Evolutionary conservation across 2,888 invertebrate species (phyloP).

Genomic region (Pristionchus entomophagus): DNA sequence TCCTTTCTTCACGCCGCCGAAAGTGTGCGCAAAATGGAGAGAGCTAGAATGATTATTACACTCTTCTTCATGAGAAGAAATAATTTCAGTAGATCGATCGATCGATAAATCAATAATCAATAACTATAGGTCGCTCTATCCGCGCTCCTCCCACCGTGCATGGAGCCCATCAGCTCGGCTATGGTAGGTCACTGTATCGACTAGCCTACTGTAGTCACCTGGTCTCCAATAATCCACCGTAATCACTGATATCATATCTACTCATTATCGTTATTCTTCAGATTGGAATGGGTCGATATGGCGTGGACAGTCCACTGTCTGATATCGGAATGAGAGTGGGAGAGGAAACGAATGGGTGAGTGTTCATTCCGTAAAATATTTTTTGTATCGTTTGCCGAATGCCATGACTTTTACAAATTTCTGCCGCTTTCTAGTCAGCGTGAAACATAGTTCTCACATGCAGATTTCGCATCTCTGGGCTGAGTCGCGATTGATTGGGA

Average conservation of each 20-base stretch:
- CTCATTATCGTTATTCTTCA: neutral
- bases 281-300: neutral
- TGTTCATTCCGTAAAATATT: neutral
- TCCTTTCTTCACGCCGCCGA: too few species aligned
- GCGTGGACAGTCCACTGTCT: neutral
- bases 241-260: neutral
- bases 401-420: too few species aligned
- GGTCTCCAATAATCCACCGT: neutral
- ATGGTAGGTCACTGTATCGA: neutral
- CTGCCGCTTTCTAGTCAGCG: too few species aligned
- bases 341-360: neutral
- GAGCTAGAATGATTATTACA: too few species aligned
- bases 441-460: too few species aligned
- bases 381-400: too few species aligned
- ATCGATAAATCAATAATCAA: neutral
- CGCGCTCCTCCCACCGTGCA: slow-evolving; percentile 45
- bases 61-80: too few species aligned
- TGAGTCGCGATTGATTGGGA: neutral
- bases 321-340: neutral
- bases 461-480: too few species aligned
- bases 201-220: neutral
- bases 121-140: slow-evolving; percentile 27
- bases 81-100: neutral
- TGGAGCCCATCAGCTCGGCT: slow-evolving; percentile 37
- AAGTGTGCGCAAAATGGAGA: neutral